Evolutionary conservation across 2,113 vertebrate genomes (phyloP).

Genomic region (Equus przewalskii): DNA sequence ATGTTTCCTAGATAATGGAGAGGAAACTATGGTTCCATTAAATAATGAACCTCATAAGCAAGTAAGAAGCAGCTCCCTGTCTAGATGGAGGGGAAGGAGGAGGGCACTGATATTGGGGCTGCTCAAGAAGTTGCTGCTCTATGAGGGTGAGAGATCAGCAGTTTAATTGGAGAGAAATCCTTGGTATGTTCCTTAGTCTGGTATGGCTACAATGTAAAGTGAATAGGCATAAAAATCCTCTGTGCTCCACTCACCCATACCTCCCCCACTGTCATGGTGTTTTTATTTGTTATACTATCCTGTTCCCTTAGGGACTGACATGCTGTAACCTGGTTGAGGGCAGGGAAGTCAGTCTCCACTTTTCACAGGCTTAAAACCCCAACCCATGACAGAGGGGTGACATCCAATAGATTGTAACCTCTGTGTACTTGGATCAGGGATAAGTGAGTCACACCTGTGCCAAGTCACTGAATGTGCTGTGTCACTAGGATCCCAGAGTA

Average conservation of each 20-base stretch:
- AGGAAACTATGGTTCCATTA: neutral
- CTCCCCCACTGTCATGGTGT: neutral
- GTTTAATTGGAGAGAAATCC: neutral
- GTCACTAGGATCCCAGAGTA: neutral
- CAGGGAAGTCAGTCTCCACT: no score
- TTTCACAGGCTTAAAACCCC: neutral
- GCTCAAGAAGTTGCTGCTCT: neutral
- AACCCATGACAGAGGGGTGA: neutral
- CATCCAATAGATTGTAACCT: neutral
- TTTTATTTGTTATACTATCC: neutral
- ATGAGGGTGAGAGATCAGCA: no score
- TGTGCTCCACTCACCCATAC: neutral
- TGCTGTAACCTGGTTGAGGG: neutral
- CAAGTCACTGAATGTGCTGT: neutral
- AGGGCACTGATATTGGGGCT: neutral
- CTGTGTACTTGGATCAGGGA: neutral
- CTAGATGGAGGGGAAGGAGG: neutral
- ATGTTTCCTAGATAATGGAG: neutral
- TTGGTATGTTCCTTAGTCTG: neutral
- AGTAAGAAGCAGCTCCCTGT: neutral
- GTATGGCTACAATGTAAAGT: neutral
- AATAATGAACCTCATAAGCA: neutral
- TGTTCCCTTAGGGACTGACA: neutral
- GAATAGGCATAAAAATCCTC: no score
- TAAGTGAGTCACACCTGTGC: no score